These are phyloP conservation scores for Empis livida DNA, from an alignment of 2,888 invertebrate species.

Conservation along the genomic window DNA sequence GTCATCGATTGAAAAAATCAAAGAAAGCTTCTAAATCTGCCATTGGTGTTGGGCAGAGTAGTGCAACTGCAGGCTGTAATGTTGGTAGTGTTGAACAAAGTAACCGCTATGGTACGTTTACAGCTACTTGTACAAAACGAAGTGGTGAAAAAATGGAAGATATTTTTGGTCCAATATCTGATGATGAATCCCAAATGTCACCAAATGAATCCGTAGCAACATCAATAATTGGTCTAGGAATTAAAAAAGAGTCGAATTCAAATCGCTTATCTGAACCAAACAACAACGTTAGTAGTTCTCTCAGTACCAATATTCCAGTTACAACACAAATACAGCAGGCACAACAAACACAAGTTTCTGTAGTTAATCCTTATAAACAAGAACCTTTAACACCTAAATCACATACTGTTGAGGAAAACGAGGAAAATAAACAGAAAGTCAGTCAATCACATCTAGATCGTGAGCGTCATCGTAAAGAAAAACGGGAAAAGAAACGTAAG, in stretches of 20 bases:
- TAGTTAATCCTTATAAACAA: constrained; percentile 33
- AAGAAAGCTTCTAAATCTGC: constrained; percentile 41
- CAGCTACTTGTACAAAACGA: constrained; percentile 34
- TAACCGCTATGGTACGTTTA: constrained; percentile 3
- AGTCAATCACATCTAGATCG: constrained; percentile 23
- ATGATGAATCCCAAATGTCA: constrained; percentile 38
- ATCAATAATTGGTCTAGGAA: constrained; percentile 6
- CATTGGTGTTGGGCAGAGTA: constrained; percentile 15
- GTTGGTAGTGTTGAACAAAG: not conserved
- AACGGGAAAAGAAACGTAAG: constrained; percentile 50
- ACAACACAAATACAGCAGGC: constrained; percentile 6
- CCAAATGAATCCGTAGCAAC: constrained; percentile 19
- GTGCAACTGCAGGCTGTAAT: constrained; percentile 9
- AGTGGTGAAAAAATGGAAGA: constrained; percentile 79
- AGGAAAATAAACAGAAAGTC: constrained; percentile 23
- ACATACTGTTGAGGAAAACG: constrained; percentile 24
- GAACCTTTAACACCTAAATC: constrained; percentile 27
- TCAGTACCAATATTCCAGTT: constrained; percentile 6
- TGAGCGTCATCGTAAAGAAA: constrained; percentile 36
- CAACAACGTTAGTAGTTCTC: too few relatives aligned
- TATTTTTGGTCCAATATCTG: constrained; percentile 76
- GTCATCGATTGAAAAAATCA: constrained; percentile 38
- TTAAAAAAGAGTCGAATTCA: not conserved
- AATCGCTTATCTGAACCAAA: too few relatives aligned
- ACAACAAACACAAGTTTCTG: constrained; percentile 12